phyloP scores from a whole-genome alignment of 2,113 vertebrate genomes.

The Anolis sagrei region DNA sequence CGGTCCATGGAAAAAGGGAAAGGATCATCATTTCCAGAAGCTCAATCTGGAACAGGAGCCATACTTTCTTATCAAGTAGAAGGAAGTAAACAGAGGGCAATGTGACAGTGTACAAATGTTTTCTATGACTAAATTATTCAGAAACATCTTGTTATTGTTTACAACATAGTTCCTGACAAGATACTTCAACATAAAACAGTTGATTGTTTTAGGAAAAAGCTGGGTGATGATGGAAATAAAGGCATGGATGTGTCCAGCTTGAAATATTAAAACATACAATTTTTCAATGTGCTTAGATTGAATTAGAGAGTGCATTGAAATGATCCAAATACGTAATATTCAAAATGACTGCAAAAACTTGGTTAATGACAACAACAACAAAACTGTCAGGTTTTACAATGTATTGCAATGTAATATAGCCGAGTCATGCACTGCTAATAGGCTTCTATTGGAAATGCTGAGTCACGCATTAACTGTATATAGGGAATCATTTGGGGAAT shows the following conservation, averaged over 20 bases:
- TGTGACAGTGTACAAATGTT: conserved; percentile 39
- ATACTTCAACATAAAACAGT: conserved; percentile 55
- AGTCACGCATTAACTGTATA: too few species aligned
- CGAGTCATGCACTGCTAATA: too few species aligned
- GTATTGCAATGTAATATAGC: too few species aligned
- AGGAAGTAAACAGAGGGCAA: conserved; percentile 19
- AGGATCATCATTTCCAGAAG: not conserved
- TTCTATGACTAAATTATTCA: conserved; percentile 51
- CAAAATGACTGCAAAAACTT: too few species aligned
- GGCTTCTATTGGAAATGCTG: too few species aligned
- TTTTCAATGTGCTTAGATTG: conserved; percentile 54
- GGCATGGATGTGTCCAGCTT: conserved; percentile 59
- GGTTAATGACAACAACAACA: not conserved
- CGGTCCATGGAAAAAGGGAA: not conserved
- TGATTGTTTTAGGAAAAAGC: conserved; percentile 42
- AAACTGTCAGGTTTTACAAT: too few species aligned
- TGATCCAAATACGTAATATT: conserved; percentile 43
- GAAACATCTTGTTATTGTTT: conserved; percentile 37
- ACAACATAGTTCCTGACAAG: conserved; percentile 38
- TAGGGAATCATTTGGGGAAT: too few species aligned
- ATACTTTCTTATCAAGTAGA: conserved; percentile 46
- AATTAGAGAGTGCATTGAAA: conserved; percentile 62
- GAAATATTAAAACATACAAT: conserved; percentile 34
- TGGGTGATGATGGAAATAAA: conserved; percentile 54
- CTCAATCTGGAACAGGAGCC: not conserved